phyloP scores from a whole-genome alignment of 2,888 invertebrate genomes.

The Callosobruchus maculatus region DNA sequence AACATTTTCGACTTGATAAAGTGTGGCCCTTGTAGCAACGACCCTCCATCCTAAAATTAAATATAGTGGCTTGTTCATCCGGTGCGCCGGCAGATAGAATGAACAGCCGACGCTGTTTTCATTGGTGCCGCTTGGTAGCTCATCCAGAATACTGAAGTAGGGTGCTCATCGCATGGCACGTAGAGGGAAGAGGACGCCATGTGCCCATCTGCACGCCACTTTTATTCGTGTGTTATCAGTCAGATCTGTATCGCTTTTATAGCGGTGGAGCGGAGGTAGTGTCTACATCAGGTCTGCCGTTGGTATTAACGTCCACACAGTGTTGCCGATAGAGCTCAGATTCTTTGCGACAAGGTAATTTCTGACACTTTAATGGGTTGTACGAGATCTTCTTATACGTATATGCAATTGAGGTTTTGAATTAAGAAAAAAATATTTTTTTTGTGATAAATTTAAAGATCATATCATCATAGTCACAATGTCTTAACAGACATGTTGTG shows the following conservation, averaged over 20 bases:
- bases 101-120: background rate
- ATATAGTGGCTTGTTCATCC: background rate
- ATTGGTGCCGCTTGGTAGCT: background rate
- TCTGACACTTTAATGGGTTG: too few species aligned
- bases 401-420: too few species aligned
- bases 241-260: slow-evolving; percentile 1
- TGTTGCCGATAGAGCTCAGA: too few species aligned
- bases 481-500: too few species aligned
- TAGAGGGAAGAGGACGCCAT: background rate
- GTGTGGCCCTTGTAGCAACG: background rate
- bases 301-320: too few species aligned
- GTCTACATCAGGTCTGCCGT: background rate
- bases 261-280: background rate
- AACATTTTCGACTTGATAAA: background rate
- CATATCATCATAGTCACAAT: too few species aligned
- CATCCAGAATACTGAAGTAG: background rate
- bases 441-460: too few species aligned
- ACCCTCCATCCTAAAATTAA: background rate
- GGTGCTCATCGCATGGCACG: background rate
- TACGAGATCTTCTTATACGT: too few species aligned
- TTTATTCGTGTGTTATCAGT: slow-evolving; percentile 1
- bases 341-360: too few species aligned
- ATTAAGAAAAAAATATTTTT: too few species aligned
- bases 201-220: background rate
- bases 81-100: background rate